Base-by-base conservation (phyloP, 1,140 invertebrate species). In the Bombus sylvicola region DNA sequence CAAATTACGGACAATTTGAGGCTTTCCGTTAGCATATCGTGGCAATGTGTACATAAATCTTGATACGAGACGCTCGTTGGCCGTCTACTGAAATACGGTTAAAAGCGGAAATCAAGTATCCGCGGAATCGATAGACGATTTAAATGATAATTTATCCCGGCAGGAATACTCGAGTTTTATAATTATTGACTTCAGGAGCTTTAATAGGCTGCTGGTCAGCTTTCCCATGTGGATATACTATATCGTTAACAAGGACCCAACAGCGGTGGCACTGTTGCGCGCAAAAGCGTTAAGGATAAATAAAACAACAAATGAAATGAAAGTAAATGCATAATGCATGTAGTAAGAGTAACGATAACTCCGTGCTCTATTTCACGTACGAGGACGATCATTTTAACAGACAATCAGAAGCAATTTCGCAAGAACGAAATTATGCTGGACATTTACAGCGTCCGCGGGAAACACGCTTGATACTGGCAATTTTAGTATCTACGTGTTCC, bases 261-360 rank as follows among this genome's bases (percentile, higher is more conserved):
- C 41, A n/a, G 34, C 78, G 59, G 59, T 81, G 83, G 71, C 83
- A 85, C 78, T 85, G 68, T 85, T 85, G 78, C 83, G 34, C 78
- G 78, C 78, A 85, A 85, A 81, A 85, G 83, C 83, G 83, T 85
- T 81, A 81, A 81, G n/a, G 83, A 75, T 73, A 81, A 85, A 85
- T 85, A 85, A 85, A 85, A 85, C 78, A 74, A 18, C 69, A 74
- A 81, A 81, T n/a, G 71, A 74, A 75, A 85, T 66, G 83, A 85
- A 85, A 81, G 83, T 85, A 85, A 85, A 85, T 85, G 83, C 83
- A 85, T 85, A 73, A 85, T 85, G 77, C 79, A 85, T 85, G 84
- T 15, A 75, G 84, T 85, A 85, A 85, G 79, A 85, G 84, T 81
- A 85, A 81, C 43, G 78, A 85, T 85, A 81, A 85, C 59, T 37